A percentile compares a stretch with the other conserved stretches of the same genome.
Evolutionary conservation across 2,888 invertebrate genomes (phyloP).

Genomic region (Mesochorus sp.): DNA sequence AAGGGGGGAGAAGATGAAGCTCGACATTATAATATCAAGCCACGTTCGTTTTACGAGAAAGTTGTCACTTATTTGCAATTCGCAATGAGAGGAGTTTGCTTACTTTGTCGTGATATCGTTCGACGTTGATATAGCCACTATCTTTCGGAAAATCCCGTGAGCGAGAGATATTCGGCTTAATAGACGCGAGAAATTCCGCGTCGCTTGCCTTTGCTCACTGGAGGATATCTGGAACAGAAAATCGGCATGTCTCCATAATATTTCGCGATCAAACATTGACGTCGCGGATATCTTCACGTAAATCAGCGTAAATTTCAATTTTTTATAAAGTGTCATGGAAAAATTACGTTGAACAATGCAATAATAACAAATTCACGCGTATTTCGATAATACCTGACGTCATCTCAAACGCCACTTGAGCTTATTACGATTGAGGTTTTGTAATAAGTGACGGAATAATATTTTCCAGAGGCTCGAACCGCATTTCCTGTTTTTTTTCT

Average conservation of each 20-base stretch:
- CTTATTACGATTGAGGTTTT: too few species aligned
- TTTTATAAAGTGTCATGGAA: too few species aligned
- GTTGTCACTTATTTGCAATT: constrained; percentile 55
- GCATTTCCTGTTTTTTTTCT: background rate
- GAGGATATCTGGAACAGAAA: constrained; percentile 67
- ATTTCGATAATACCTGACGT: too few species aligned
- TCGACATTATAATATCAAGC: constrained; percentile 49
- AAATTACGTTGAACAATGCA: too few species aligned
- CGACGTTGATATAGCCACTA: constrained; percentile 2
- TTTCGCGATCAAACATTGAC: constrained; percentile 52
- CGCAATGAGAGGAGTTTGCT: constrained; percentile 38
- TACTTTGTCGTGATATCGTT: constrained; percentile 41
- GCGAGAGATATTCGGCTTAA: constrained; percentile 43
- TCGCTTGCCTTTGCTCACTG: constrained; percentile 44
- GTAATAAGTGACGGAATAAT: too few species aligned
- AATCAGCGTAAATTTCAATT: too few species aligned
- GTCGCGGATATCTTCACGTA: constrained; percentile 56
- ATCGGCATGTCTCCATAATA: constrained; percentile 35
- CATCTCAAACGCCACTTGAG: too few species aligned
- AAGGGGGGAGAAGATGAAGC: constrained; percentile 2
- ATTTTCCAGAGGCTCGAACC: constrained; percentile 45
- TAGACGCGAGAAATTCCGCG: background rate
- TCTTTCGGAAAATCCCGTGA: too few species aligned
- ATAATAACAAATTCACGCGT: too few species aligned
- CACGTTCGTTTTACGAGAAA: constrained; percentile 20